Evolutionary conservation across 2,113 vertebrate genomes (phyloP).

Genomic region (Marcusenius ussheri): DNA sequence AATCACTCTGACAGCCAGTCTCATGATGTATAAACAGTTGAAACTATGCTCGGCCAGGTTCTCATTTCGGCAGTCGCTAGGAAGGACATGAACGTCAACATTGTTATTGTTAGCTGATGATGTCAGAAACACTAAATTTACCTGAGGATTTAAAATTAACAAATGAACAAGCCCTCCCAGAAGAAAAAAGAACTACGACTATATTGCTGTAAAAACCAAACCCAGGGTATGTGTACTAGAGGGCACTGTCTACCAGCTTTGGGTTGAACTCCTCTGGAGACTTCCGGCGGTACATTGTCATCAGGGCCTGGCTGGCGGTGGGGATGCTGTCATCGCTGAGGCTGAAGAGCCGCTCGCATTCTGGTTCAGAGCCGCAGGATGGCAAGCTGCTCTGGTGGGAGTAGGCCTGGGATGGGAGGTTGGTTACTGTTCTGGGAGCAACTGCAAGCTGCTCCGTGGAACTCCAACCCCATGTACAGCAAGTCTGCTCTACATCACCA

Average conservation of each 20-base stretch:
- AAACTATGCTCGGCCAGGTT: not conserved
- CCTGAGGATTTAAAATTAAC: not conserved
- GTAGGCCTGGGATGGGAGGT: conserved; percentile 60
- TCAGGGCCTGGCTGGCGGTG: conserved; percentile 84
- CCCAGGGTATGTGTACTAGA: not conserved
- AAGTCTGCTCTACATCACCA: not conserved
- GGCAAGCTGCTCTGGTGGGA: conserved; percentile 76
- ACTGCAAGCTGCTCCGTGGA: not conserved
- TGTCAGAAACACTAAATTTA: not conserved
- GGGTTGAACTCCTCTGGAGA: conserved; percentile 96
- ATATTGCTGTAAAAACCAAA: not conserved
- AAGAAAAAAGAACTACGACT: not conserved
- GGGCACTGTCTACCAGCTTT: conserved; percentile 67
- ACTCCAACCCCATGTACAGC: not conserved
- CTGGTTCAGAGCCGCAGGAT: conserved; percentile 71
- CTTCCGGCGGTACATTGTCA: conserved; percentile 93
- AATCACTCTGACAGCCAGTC: not conserved
- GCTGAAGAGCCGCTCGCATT: conserved; percentile 80
- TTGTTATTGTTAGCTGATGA: not conserved
- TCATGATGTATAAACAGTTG: not conserved
- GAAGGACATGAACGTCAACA: not conserved
- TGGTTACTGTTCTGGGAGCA: not conserved
- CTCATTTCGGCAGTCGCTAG: not conserved
- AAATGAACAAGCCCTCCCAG: not conserved
- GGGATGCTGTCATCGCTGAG: conserved; percentile 84